A percentile compares a stretch with the other conserved stretches of the same genome.
Evolutionary conservation across 2,113 vertebrate genomes (phyloP).

Genomic region (Mionectes macconnelli): DNA sequence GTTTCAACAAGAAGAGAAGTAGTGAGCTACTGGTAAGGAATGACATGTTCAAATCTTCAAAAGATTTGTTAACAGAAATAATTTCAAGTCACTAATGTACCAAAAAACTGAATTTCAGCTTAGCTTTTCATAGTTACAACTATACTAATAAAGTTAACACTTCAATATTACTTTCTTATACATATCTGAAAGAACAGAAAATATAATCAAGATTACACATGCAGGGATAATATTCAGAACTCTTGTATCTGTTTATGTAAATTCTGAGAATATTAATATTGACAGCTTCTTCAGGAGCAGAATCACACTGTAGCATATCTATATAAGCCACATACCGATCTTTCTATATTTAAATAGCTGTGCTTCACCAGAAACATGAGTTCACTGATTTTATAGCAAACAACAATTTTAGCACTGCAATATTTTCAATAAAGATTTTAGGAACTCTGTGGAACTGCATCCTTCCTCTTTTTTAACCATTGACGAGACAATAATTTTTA

Average conservation of each 20-base stretch:
- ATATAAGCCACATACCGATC: background rate
- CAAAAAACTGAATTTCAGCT: background rate
- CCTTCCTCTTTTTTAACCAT: background rate
- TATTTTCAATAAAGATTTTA: background rate
- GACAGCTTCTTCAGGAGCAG: background rate
- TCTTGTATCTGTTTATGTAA: background rate
- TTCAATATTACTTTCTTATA: background rate
- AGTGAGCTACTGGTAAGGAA: background rate
- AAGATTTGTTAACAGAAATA: background rate
- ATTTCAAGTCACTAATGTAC: background rate
- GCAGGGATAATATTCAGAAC: background rate
- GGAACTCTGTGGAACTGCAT: background rate
- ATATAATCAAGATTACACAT: background rate
- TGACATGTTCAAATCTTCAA: background rate
- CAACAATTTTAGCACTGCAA: background rate
- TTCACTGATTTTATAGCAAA: background rate
- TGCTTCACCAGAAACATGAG: background rate
- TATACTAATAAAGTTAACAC: background rate
- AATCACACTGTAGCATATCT: background rate
- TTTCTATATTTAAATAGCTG: background rate
- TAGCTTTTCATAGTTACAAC: background rate
- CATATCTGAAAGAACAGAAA: background rate
- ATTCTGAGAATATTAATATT: background rate
- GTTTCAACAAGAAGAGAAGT: background rate
- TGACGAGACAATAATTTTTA: background rate